Base-by-base conservation (phyloP, 2,113 vertebrate genomes). In the Lutjanus erythropterus region DNA sequence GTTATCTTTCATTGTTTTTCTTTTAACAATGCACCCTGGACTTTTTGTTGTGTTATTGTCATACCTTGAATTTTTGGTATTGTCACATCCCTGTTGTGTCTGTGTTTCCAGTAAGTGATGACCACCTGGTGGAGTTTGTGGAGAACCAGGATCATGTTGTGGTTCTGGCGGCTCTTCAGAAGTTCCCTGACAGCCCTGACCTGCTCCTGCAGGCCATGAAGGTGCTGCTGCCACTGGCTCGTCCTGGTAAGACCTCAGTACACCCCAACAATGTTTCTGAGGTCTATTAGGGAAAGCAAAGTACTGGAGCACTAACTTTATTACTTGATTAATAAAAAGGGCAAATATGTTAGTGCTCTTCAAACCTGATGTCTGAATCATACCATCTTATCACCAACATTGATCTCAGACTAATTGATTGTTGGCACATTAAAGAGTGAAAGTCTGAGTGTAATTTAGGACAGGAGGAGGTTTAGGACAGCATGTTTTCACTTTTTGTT, bases 101-200 rank as follows among this genome's bases (percentile, higher is more conserved):
- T 70, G 16, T 88, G 33, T 73, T 47, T 56, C 29, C 75, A 99
- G 97, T 98, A 78, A 95, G 96, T 42, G 96, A 98, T 29, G 96
- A 95, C 50, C 97, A 97, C 56, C 93, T 97, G 27, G 87, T 95
- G 76, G 98, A 98, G 91, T 99, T 99, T 93, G 94, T 99, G 81
- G 98, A 99, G 90, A 97, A 92, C 91, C 95, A 96, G 91, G 98
- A 99, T 85, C 96, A 99, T 59, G 83, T 84, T 33, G 91, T 96
- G 68, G 90, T 99, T 86, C 49, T 99, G 39, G 93, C 88, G 21
- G 94, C 95, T 0, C 93, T 97, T 18, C 93, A 93, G 69, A 90
- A 75, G 39, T 99, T 97, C 83, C 91, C 89, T 1, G 92, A 94
- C 74, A 95, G 94, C 84, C 95, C 96, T 10, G 94, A 96, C 74